Base-by-base conservation (phyloP, 2,797 vertebrate species). In the Adrianichthys oophorus region DNA sequence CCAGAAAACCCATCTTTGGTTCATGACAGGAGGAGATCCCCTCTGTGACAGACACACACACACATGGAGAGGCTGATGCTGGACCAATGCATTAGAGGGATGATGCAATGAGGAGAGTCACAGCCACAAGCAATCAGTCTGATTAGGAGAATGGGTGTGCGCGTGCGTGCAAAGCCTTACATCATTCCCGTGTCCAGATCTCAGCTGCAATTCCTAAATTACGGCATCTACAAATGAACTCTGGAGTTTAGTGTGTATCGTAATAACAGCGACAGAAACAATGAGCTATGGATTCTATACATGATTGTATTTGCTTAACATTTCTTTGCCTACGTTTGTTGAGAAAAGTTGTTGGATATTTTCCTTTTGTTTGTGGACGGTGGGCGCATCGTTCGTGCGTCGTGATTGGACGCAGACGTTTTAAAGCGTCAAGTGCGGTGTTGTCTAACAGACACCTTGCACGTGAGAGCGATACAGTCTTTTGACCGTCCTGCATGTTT, bases 91-190 rank as follows among this genome's bases (percentile, higher is more conserved):
- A 88, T 88, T 82, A 85, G 82, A 85, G 87, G 80, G 76, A 88
- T 91, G 90, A 90, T 88, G 87, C 89, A 89, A 90, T 56, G 76
- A 79, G 76, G 85, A 56, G 72, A 86, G 74, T 77, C 78, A 87
- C 77, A 85, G 85, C 80, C 68, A 52, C 74, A 68, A 85, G 87
- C 84, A 87, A 90, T 91, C 84, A 87, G 64, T 70, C 56, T 88
- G 89, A 90, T 87, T 87, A 83, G 70, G 72, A 44, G 67, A 58
- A 77, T 62, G 65, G 32, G 64, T 48, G 53, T 49, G 70, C 60
- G 62, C 54, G 62, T 50, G 64, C 56, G 60, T 57, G 49, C 17
- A 37, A 10, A 1, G 40, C 52, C 13, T 50, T 59, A 56, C 48
- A 4, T 63, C 66, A 37, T 37, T 55, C 48, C 60, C 67, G n/a